Conservation (phyloP, 2,113 vertebrate genomes). For the Crocuta crocuta region DNA sequence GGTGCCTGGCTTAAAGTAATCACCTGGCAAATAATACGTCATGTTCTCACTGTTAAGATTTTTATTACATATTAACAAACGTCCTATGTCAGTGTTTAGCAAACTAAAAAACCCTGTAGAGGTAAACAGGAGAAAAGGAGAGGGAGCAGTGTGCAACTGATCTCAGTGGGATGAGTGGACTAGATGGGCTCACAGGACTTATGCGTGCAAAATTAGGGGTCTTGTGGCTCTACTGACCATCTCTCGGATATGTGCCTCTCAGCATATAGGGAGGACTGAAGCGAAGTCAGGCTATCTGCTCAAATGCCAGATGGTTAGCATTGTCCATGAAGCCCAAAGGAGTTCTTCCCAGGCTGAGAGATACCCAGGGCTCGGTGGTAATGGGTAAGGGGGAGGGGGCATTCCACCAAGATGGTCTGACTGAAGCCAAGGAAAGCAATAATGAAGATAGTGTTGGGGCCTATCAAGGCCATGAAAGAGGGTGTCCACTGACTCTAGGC, state of each 20-base stretch:
- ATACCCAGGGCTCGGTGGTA: neutral
- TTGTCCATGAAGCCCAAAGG: neutral
- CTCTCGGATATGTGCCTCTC: neutral
- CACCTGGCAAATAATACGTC: neutral
- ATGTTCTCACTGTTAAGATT: constrained; percentile 5
- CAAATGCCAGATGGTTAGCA: neutral
- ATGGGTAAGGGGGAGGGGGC: neutral
- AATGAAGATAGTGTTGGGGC: neutral
- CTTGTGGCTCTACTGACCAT: neutral
- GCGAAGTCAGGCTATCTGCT: neutral
- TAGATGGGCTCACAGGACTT: neutral
- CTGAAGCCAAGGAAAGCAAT: neutral
- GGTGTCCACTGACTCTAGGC: neutral
- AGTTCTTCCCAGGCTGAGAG: neutral
- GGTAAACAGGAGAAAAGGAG: neutral
- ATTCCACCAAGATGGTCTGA: neutral
- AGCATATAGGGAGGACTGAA: neutral
- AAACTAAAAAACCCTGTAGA: constrained; percentile 5
- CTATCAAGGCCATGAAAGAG: neutral
- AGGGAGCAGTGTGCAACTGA: neutral
- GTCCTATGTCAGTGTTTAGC: neutral
- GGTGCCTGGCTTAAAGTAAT: neutral
- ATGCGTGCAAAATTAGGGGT: neutral
- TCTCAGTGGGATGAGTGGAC: neutral
- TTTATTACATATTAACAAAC: constrained; percentile 9